Base-by-base conservation (phyloP, 2,113 vertebrate species). In the Chlamydotis undulata region DNA sequence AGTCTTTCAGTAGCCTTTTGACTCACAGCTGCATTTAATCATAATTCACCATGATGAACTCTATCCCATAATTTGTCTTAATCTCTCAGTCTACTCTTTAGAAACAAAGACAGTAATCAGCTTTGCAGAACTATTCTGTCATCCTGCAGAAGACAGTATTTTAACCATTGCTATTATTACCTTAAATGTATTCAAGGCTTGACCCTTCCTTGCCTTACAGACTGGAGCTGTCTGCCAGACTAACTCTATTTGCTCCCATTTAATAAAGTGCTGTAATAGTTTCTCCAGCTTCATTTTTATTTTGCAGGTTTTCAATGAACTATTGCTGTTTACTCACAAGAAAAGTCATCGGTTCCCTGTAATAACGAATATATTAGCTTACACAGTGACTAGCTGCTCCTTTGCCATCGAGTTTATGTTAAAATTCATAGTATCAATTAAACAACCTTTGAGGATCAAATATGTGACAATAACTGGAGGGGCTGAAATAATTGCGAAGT, bases 361-460 rank as follows among this genome's bases (percentile, higher is more conserved):
- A 0, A 50, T 82, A 91, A 83, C 63, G 74, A 76, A 77, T 45
- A 55, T 74, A 85, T 37, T 76, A 47, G 23, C 74, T 95, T 87
- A 69, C 19, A 53, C 4, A 24, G 37, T 4, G 57, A 83, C 68
- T 69, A 68, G 53, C 7, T 71, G 39, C 29, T 84, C 57, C 39
- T 71, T 80, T 86, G 52, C 41, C 16, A 47, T 55, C 2, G 5
- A 82, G 53, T 79, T 95, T 82, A 78, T 90, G 50, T 84, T 94
- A 93, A 82, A 91, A 59, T 65, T 91, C 57, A 56, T 16, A 25
- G 35, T 52, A 81, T 73, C 92, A 95, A 87, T 94, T 96, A 89
- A 89, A 73, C 43, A 79, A 87, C 65, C 55, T 87, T 28, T 91
- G 83, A 82, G 26, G 65, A 87, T 89, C 61, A 82, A 94, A 70